Conservation (phyloP, 2,888 invertebrate species). For the Andrena camellia region DNA sequence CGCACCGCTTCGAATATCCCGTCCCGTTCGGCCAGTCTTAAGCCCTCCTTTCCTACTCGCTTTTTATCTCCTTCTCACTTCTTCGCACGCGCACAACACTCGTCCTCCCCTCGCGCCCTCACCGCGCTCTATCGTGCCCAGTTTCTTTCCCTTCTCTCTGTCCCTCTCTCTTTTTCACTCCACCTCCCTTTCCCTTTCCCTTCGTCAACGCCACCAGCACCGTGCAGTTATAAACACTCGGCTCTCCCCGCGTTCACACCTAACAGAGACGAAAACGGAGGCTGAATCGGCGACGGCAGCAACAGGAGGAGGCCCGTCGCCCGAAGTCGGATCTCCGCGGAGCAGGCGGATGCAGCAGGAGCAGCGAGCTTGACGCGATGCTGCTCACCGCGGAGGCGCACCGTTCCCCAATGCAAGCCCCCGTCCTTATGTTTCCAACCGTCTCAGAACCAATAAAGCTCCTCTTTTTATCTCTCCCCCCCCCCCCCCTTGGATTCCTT, state of each 20-base stretch:
- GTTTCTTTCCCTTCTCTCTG: conserved; percentile 53
- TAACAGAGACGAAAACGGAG: conserved; percentile 70
- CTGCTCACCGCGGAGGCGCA: conserved; percentile 41
- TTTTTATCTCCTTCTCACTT: conserved; percentile 31
- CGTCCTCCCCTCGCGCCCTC: conserved; percentile 10
- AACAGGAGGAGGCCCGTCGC: conserved; percentile 30
- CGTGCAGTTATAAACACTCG: conserved; percentile 76
- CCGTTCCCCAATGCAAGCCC: conserved; percentile 59
- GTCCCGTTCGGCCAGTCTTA: conserved; percentile 51
- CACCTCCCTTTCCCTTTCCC: conserved; percentile 58
- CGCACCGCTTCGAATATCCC: conserved; percentile 61
- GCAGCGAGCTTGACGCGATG: conserved; percentile 44
- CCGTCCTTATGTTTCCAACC: conserved; percentile 64
- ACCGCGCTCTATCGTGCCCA: conserved; percentile 45
- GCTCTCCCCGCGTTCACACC: conserved; percentile 70
- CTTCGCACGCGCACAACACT: conserved; percentile 24
- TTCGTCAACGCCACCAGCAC: conserved; percentile 72
- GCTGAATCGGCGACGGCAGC: conserved; percentile 35
- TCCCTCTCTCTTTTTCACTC: conserved; percentile 50
- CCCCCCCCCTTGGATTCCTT: neutral
- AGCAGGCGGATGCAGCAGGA: conserved; percentile 48
- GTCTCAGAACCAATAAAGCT: conserved; percentile 81
- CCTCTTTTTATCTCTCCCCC: conserved; percentile 30
- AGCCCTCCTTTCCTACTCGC: conserved; percentile 33
- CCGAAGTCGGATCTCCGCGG: conserved; percentile 5